Conservation (phyloP, 2,113 vertebrate genomes). For the Rhombomys opimus region DNA sequence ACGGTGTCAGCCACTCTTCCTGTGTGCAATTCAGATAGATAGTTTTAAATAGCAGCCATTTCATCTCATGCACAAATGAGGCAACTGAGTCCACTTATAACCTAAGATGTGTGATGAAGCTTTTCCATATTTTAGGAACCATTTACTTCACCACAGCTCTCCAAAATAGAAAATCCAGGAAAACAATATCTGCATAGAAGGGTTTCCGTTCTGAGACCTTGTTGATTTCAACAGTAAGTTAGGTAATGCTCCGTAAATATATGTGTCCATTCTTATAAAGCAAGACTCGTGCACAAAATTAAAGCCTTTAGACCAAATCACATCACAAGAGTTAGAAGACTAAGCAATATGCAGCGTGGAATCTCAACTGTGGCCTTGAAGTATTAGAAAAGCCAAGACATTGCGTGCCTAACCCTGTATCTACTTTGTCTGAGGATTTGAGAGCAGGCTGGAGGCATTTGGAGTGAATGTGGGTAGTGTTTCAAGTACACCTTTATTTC, state of each 20-base stretch:
- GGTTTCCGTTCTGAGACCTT: background rate
- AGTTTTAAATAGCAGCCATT: background rate
- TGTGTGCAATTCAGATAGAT: fast-evolving
- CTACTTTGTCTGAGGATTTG: background rate
- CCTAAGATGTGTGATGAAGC: background rate
- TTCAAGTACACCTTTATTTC: background rate
- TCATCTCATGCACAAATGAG: background rate
- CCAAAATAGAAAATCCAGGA: background rate
- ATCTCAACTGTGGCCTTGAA: background rate
- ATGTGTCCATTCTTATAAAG: background rate
- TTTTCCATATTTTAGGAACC: background rate
- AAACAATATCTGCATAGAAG: background rate
- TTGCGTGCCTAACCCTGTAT: background rate
- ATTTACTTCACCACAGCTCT: background rate
- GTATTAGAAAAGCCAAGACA: background rate
- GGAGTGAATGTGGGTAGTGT: background rate
- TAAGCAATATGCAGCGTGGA: background rate
- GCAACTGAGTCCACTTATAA: background rate
- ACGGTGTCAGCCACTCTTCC: background rate
- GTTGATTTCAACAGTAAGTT: background rate
- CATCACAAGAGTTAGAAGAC: background rate
- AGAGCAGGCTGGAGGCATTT: background rate
- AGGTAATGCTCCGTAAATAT: background rate
- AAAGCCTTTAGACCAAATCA: background rate
- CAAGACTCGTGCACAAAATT: background rate